These are phyloP conservation scores for Paramormyrops kingsleyae DNA, from an alignment of 2,113 vertebrate species.

Conservation along the genomic window DNA sequence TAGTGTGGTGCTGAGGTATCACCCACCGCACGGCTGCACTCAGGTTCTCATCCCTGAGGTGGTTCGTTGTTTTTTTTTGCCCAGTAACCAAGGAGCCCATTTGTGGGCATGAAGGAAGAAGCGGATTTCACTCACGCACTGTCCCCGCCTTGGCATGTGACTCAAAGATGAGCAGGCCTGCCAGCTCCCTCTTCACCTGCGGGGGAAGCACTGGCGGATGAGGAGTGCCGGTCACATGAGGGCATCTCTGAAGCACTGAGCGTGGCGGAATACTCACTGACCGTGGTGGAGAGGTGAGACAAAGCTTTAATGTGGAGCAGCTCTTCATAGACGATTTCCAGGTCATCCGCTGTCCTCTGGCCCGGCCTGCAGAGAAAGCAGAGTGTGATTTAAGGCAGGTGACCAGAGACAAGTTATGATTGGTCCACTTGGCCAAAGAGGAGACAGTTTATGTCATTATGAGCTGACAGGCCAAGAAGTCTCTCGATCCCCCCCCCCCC, in stretches of 20 bases:
- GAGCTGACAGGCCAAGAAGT: background rate
- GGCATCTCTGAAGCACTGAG: background rate
- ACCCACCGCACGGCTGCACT: no score
- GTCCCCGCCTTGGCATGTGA: slow-evolving; percentile 92
- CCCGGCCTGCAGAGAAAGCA: slow-evolving; percentile 66
- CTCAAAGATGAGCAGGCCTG: slow-evolving; percentile 92
- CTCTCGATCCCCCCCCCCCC: background rate
- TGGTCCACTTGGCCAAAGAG: background rate
- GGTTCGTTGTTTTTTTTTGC: no score
- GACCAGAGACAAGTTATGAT: background rate
- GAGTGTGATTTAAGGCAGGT: background rate
- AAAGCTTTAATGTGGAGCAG: slow-evolving; percentile 96
- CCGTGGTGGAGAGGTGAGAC: slow-evolving; percentile 92
- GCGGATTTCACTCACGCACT: slow-evolving; percentile 76
- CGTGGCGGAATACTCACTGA: slow-evolving; percentile 54
- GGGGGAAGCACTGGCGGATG: slow-evolving; percentile 31
- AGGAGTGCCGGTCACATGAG: background rate
- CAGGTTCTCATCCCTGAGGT: no score
- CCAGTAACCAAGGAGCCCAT: background rate
- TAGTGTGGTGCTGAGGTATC: no score
- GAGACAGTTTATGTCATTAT: background rate
- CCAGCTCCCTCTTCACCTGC: slow-evolving; percentile 89
- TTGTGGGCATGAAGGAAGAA: background rate
- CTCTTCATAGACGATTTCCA: slow-evolving; percentile 96
- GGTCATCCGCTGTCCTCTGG: slow-evolving; percentile 84